Evolutionary conservation across 2,113 vertebrate species (phyloP).

Genomic region (Peromyscus maniculatus): DNA sequence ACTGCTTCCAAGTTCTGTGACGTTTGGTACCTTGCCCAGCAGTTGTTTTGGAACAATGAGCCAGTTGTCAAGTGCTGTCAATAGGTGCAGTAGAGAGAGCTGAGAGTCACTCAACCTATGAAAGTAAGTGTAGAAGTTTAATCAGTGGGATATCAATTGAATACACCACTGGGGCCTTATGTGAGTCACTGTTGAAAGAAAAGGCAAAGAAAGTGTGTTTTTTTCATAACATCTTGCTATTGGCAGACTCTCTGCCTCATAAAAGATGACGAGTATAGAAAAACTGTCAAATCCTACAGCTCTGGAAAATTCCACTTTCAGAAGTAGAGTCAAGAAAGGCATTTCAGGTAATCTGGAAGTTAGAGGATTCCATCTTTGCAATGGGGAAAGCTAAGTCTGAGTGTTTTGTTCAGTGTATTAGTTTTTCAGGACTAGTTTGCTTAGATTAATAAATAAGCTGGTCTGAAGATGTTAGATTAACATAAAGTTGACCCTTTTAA

Average conservation of each 20-base stretch:
- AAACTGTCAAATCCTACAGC: neutral
- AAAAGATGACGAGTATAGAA: conserved; percentile 34
- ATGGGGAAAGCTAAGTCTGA: neutral
- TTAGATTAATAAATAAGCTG: neutral
- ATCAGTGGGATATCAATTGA: conserved; percentile 27
- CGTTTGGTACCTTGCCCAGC: neutral
- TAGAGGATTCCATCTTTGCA: neutral
- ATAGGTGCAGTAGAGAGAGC: conserved; percentile 4
- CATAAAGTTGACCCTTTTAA: neutral
- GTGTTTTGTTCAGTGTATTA: neutral
- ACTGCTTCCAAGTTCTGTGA: neutral
- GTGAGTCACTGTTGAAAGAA: conserved; percentile 47
- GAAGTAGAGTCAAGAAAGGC: neutral
- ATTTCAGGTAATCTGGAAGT: conserved; percentile 1
- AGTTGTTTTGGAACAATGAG: conserved; percentile 61
- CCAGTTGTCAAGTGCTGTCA: conserved; percentile 39
- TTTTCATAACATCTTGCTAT: neutral
- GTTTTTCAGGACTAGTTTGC: neutral
- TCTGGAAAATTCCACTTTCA: neutral
- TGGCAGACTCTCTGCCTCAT: neutral
- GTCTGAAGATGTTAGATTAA: neutral
- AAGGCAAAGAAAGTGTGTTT: conserved; percentile 27
- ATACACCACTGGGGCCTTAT: neutral
- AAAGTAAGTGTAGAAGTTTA: conserved; percentile 40
- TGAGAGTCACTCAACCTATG: conserved; percentile 54